Evolutionary conservation across 1,140 invertebrate species (phyloP).

Genomic region (Ridgeia piscesae): DNA sequence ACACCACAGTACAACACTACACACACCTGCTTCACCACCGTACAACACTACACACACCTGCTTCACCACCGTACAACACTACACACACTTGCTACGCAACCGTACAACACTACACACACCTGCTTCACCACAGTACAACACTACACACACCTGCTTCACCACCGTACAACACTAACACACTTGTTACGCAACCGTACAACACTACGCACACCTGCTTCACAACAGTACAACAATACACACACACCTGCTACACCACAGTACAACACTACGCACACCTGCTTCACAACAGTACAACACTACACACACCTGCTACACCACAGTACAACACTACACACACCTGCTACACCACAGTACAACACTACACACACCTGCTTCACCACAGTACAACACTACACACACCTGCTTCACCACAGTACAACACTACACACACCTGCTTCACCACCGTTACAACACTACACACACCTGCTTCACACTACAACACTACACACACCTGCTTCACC

Average conservation of each 20-base stretch:
- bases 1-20: conserved; percentile 19
- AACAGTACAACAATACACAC: no score
- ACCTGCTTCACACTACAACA: conserved; percentile 24
- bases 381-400: conserved; percentile 23
- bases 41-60: no score
- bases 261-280: conserved; percentile 18
- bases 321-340: conserved; percentile 22
- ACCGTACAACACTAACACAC: no score
- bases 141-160: conserved; percentile 22
- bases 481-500: no score
- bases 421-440: conserved; percentile 20
- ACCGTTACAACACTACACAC: conserved; percentile 22
- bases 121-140: conserved; percentile 17
- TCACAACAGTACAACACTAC: conserved; percentile 19
- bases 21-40: conserved; percentile 25
- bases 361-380: conserved; percentile 21
- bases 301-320: conserved; percentile 21
- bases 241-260: conserved; percentile 23
- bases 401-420: conserved; percentile 18
- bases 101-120: no score
- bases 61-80: conserved; percentile 20
- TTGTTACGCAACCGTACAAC: conserved; percentile 19
- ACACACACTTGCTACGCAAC: conserved; percentile 22
- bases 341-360: conserved; percentile 20
- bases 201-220: conserved; percentile 18